A percentile compares a stretch with the other conserved stretches of the same genome.
Evolutionary conservation across 2,797 vertebrate species (phyloP).

Genomic region (Perodicticus potto): DNA sequence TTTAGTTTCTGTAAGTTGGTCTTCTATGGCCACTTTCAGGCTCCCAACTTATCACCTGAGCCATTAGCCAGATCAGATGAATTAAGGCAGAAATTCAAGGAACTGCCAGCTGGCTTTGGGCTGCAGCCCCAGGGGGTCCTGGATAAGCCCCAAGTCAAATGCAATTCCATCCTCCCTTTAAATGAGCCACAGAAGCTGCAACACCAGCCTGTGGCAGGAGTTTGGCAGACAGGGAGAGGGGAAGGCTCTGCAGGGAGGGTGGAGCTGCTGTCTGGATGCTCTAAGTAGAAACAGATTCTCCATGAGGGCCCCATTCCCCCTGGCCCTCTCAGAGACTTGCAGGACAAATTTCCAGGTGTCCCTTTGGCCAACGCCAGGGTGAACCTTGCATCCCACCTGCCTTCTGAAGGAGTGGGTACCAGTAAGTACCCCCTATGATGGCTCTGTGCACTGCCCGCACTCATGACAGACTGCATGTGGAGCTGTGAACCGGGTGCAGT

Average conservation of each 20-base stretch:
- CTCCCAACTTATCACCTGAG: neutral
- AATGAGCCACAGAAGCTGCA: neutral
- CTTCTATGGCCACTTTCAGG: neutral
- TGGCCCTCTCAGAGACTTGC: neutral
- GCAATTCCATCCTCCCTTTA: neutral
- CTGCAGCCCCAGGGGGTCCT: rapidly evolving
- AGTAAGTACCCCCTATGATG: too few species aligned
- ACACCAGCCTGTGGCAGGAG: neutral
- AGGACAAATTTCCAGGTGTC: neutral
- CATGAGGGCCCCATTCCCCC: neutral
- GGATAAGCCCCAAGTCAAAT: neutral
- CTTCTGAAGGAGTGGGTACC: too few species aligned
- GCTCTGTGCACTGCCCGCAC: rapidly evolving
- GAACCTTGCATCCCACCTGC: neutral
- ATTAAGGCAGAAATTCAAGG: neutral
- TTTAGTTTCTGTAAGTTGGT: neutral
- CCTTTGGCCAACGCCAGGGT: too few species aligned
- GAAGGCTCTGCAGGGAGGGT: rapidly evolving
- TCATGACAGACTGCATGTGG: neutral
- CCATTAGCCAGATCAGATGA: neutral
- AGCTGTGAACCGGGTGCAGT: rapidly evolving
- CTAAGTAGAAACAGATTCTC: neutral
- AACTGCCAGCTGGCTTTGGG: rapidly evolving
- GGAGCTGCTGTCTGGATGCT: neutral
- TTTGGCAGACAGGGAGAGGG: neutral